Conservation (phyloP, 2,113 vertebrate genomes). For the Triplophysa dalaica region DNA sequence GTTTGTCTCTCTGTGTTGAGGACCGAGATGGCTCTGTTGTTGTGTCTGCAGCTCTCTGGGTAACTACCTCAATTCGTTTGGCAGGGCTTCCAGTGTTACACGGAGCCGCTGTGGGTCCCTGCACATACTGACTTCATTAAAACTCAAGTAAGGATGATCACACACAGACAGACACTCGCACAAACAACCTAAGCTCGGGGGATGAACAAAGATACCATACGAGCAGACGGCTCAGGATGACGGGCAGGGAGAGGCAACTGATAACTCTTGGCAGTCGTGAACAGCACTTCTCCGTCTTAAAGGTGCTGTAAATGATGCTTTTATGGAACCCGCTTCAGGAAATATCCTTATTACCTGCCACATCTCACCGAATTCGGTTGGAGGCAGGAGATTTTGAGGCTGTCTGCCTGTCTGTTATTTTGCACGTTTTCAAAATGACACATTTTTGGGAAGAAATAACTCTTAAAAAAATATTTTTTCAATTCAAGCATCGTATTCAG, state of each 20-base stretch:
- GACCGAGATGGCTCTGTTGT: conserved; percentile 10
- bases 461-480: too few species aligned
- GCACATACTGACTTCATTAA: conserved; percentile 39
- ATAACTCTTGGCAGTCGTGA: conserved; percentile 1
- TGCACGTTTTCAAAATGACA: too few species aligned
- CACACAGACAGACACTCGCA: background rate
- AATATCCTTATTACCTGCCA: background rate
- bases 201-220: conserved; percentile 4
- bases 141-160: conserved; percentile 22
- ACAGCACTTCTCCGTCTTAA: background rate
- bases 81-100: background rate
- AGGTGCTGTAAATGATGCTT: background rate
- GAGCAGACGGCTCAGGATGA: background rate
- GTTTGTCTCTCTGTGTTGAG: background rate
- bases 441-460: too few species aligned
- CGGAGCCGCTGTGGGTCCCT: conserved; percentile 21
- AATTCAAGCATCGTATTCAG: too few species aligned
- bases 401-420: too few species aligned
- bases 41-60: conserved; percentile 33
- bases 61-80: conserved; percentile 26
- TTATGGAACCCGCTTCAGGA: background rate
- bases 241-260: conserved; percentile 11
- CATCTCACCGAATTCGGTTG: too few species aligned
- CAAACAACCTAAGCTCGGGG: background rate
- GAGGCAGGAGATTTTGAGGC: too few species aligned